Conservation (phyloP, 2,888 invertebrate species). For the Drosophila mimetica region DNA sequence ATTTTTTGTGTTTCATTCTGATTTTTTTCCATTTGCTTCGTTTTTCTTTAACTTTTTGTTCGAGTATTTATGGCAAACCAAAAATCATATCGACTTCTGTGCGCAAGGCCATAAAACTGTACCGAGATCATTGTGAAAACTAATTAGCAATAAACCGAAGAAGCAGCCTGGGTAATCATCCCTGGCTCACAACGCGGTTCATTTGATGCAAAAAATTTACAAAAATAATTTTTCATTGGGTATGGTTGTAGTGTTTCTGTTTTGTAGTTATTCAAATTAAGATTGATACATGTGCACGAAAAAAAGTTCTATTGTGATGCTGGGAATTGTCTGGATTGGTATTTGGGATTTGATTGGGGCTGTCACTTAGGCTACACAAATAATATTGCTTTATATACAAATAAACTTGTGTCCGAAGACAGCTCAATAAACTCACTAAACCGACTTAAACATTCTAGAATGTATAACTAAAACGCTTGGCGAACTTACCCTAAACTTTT, state of each 20-base stretch:
- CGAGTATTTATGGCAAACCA: conserved; percentile 71
- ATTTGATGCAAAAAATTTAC: conserved; percentile 77
- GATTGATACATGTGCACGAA: conserved; percentile 26
- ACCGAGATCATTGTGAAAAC: conserved; percentile 84
- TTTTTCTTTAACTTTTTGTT: conserved; percentile 50
- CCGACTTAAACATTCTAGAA: conserved; percentile 24
- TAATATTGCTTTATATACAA: conserved; percentile 42
- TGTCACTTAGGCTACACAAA: conserved; percentile 32
- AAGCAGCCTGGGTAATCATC: conserved; percentile 13
- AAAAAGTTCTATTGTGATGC: conserved; percentile 23
- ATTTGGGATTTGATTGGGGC: conserved; percentile 4
- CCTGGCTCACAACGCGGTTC: conserved; percentile 39
- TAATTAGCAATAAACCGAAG: conserved; percentile 77
- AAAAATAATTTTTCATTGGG: conserved; percentile 69
- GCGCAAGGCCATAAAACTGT: conserved; percentile 79
- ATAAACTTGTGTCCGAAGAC: conserved; percentile 21
- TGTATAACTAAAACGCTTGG: conserved; percentile 73
- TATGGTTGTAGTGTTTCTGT: conserved; percentile 38
- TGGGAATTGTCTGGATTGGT: conserved; percentile 15
- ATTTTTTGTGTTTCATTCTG: conserved; percentile 55
- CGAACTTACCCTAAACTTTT: conserved; percentile 62
- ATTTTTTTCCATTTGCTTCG: conserved; percentile 58
- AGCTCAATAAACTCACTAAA: conserved; percentile 28
- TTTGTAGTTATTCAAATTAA: conserved; percentile 28
- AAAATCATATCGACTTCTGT: conserved; percentile 61